phyloP scores from a whole-genome alignment of 2,113 vertebrate genomes.

The Oenanthe oenanthe region DNA sequence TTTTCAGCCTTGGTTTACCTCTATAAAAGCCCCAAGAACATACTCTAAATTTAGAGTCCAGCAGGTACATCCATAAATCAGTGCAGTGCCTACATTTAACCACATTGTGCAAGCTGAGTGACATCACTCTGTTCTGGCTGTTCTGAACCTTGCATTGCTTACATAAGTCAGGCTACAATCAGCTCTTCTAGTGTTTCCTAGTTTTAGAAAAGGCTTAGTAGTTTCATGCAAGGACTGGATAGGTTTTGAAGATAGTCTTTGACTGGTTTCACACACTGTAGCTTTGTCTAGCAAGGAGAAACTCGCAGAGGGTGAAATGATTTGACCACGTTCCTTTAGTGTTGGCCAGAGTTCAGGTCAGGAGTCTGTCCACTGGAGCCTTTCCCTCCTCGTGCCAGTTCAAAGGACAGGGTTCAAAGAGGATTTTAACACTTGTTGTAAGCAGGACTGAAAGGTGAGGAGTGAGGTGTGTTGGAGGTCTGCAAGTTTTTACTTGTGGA shows the following conservation, averaged over 20 bases:
- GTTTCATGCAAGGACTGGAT: neutral
- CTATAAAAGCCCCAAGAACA: neutral
- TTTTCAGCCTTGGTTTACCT: neutral
- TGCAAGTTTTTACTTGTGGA: neutral
- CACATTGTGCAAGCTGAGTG: neutral
- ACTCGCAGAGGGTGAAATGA: neutral
- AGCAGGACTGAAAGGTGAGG: neutral
- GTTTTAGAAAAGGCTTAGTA: neutral
- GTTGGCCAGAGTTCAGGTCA: neutral
- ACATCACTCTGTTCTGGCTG: neutral
- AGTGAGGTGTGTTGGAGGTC: neutral
- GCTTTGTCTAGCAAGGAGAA: neutral
- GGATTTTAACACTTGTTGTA: neutral
- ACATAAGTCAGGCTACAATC: neutral
- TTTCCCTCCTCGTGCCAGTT: neutral
- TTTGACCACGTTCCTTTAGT: neutral
- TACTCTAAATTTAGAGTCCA: neutral
- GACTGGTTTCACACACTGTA: neutral
- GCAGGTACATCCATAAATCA: neutral
- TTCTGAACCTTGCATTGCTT: neutral
- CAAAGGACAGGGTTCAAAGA: neutral
- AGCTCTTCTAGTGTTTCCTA: neutral
- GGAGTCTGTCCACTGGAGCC: neutral
- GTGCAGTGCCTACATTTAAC: neutral
- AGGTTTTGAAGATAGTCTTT: neutral